Base-by-base conservation (phyloP, 2,113 vertebrate genomes). In the Labeo rohita region DNA sequence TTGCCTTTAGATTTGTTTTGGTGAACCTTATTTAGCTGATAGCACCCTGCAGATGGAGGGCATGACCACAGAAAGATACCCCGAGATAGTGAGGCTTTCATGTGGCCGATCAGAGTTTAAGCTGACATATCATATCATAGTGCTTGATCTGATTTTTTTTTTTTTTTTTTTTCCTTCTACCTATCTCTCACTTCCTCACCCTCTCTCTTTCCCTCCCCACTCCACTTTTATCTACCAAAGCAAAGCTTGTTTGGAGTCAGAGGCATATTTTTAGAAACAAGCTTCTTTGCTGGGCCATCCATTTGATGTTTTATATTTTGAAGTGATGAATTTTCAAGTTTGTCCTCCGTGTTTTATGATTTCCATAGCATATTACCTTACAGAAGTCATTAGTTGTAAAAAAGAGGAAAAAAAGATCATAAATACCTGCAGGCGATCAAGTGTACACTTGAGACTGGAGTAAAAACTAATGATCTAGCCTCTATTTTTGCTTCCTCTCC, bases 171-270 rank as follows among this genome's bases (percentile, higher is more conserved):
- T 36, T 34, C 34, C 18, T 18, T 61, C 56, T 61, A 73, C 18
- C 70, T 73, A 45, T 73, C 70, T 45, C 39, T 73, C 70, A 73
- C 70, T 9, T 73, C 39, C 68, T 21, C 34, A 50, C 45, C 6
- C 28, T 36, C 36, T 72, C 36, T 63, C 50, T 56, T 52, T 65
- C 45, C 15, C 54, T 52, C 10, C 43, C 21, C 66, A 43, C 50
- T 59, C 36, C 12, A 11, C 28, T 68, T 80, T 36, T 9, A 63
- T 65, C 76, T 21, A 59, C 16, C 18, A 10, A 70, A 39, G 28
- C 21, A 49, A 82, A 74, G 74, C 80, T 59, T 88, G 70, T 82
- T 80, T 86, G 59, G 83, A 80, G 66, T 87, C 81, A 28, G 10
- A 80, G 45, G 77, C 70, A 6, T 79, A 77, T 87, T 84, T 45